Percentiles rank a stretch among this genome's conserved stretches.
These are phyloP conservation scores for Eristalinus aeneus DNA, from an alignment of 2,888 invertebrate species.

Conservation along the genomic window DNA sequence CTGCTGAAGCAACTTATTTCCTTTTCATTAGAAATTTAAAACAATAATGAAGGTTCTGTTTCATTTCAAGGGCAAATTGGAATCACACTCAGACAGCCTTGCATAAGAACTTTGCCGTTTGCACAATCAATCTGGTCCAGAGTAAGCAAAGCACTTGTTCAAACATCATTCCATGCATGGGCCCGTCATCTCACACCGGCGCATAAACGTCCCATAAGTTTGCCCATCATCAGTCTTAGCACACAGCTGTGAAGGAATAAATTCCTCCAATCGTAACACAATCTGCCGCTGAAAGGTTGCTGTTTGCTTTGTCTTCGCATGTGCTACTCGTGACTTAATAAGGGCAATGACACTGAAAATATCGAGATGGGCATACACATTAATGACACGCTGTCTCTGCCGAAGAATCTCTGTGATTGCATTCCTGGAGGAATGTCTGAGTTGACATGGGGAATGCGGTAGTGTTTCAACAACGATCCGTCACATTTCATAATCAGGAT, in stretches of 20 bases:
- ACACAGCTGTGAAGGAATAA: neutral
- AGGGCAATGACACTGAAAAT: neutral
- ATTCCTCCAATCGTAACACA: neutral
- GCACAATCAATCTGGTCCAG: neutral
- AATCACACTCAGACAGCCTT: no score
- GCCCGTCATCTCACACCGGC: neutral
- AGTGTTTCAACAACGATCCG: neutral
- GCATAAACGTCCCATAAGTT: neutral
- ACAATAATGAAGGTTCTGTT: no score
- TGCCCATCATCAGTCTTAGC: neutral
- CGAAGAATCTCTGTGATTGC: neutral
- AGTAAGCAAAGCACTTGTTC: neutral
- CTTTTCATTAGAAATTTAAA: no score
- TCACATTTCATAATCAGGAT: neutral
- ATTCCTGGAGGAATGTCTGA: neutral
- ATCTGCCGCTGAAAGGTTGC: neutral
- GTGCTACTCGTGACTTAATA: neutral
- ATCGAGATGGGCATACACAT: neutral
- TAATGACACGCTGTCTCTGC: neutral
- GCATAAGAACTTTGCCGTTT: neutral
- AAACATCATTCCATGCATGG: neutral
- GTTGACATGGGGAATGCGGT: neutral
- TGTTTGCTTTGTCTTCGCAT: neutral
- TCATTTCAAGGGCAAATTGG: no score
- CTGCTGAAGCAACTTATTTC: no score